Conservation (phyloP, 2,797 vertebrate genomes). For the Trachops cirrhosus region DNA sequence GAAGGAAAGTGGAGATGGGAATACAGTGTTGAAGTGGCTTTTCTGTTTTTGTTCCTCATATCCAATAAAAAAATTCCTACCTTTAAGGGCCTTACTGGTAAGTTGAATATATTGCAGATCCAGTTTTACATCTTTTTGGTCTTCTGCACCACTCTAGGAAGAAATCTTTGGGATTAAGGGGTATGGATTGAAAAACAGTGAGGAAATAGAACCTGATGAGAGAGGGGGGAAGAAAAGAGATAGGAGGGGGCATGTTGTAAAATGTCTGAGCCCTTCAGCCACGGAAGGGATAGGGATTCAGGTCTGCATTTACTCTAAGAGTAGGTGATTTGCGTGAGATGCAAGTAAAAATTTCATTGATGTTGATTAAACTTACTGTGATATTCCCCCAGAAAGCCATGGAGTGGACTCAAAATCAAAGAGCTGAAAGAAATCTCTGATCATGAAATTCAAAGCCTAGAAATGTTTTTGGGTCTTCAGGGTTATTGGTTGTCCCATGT, state of each 20-base stretch:
- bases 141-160: background rate
- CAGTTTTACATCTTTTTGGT: background rate
- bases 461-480: background rate
- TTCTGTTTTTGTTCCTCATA: background rate
- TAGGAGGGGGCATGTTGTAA: background rate
- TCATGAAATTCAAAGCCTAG: background rate
- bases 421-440: background rate
- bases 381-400: background rate
- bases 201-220: background rate
- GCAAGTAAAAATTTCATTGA: background rate
- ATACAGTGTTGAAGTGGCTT: background rate
- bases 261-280: background rate
- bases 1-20: background rate
- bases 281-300: background rate
- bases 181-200: background rate
- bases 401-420: background rate
- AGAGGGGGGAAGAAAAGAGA: background rate
- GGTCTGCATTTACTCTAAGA: background rate
- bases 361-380: background rate
- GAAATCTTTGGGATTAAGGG: background rate
- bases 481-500: background rate
- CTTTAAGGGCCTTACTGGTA: background rate
- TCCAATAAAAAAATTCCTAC: background rate
- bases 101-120: background rate
- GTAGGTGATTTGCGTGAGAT: background rate